Conservation (phyloP, 1,140 invertebrate species). For the Brachionus angularis region DNA sequence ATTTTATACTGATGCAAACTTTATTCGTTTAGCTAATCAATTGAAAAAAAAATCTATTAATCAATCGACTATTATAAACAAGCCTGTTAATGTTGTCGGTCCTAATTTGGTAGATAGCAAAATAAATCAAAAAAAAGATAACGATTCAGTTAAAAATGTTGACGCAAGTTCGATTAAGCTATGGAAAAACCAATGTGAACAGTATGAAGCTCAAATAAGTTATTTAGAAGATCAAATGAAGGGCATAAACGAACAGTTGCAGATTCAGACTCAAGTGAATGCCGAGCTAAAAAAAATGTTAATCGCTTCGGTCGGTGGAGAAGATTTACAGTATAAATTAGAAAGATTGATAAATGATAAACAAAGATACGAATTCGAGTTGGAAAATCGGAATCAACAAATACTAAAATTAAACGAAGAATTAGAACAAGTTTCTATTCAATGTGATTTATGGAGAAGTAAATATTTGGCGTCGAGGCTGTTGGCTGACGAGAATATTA, state of each 20-base stretch:
- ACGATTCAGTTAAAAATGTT: neutral
- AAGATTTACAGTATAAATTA: slow-evolving; percentile 81
- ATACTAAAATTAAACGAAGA: slow-evolving; percentile 79
- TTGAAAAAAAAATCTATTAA: slow-evolving; percentile 12
- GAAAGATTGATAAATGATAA: slow-evolving; percentile 81
- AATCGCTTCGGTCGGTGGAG: slow-evolving; percentile 81
- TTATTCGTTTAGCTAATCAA: slow-evolving; percentile 1
- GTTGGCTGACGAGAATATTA: slow-evolving; percentile 18
- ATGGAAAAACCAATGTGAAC: slow-evolving; percentile 22
- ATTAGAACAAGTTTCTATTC: slow-evolving; percentile 81
- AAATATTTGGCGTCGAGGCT: slow-evolving; percentile 85
- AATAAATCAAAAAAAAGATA: slow-evolving; percentile 1
- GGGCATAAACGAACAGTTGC: slow-evolving; percentile 36
- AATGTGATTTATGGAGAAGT: slow-evolving; percentile 89
- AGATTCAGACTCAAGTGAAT: slow-evolving; percentile 64
- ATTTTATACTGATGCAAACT: slow-evolving; percentile 10
- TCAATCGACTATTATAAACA: neutral
- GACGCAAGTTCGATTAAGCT: neutral
- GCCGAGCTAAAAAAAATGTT: slow-evolving; percentile 83
- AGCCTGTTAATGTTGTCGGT: slow-evolving; percentile 25
- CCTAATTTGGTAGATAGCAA: too few relatives aligned
- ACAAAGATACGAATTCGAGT: slow-evolving; percentile 73
- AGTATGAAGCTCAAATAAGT: neutral
- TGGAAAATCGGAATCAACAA: slow-evolving; percentile 74
- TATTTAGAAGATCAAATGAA: slow-evolving; percentile 33